A percentile compares a stretch with the other conserved stretches of the same genome.
Conservation (phyloP, 2,888 invertebrate genomes). For the Oscheius sp. region DNA sequence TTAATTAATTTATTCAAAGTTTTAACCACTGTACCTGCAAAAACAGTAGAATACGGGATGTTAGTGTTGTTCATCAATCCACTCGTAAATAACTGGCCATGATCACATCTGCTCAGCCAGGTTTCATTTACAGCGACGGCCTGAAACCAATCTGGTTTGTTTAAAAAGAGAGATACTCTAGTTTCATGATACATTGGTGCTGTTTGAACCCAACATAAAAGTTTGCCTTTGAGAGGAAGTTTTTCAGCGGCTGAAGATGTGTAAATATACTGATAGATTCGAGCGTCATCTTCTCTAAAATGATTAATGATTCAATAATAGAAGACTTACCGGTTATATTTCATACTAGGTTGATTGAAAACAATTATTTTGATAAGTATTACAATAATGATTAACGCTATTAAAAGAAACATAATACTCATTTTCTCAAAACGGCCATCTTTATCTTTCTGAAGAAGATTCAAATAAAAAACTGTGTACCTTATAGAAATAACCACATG, state of each 20-base stretch:
- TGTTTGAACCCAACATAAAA: constrained; percentile 37
- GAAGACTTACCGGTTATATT: constrained; percentile 10
- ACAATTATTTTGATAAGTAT: neutral
- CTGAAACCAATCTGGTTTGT: constrained; percentile 6
- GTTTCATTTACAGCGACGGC: constrained; percentile 42
- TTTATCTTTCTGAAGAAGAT: neutral
- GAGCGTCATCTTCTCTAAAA: constrained; percentile 23
- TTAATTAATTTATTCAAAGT: constrained; percentile 14
- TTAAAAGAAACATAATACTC: neutral
- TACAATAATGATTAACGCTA: neutral
- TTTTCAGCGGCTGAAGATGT: constrained; percentile 9
- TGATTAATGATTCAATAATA: too few species aligned
- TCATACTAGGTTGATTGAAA: constrained; percentile 13
- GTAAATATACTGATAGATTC: constrained; percentile 13
- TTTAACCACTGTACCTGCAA: constrained; percentile 25
- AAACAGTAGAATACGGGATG: constrained; percentile 48
- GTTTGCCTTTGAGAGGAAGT: constrained; percentile 23
- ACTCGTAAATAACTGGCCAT: constrained; percentile 45
- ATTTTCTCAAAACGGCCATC: neutral
- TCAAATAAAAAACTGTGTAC: neutral
- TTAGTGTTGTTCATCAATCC: constrained; percentile 6
- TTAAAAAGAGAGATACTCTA: constrained; percentile 6
- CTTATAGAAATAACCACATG: neutral
- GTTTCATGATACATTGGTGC: constrained; percentile 28
- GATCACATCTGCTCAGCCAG: constrained; percentile 43